phyloP scores from a whole-genome alignment of 2,113 vertebrate species.

The Orthonyx spaldingii region DNA sequence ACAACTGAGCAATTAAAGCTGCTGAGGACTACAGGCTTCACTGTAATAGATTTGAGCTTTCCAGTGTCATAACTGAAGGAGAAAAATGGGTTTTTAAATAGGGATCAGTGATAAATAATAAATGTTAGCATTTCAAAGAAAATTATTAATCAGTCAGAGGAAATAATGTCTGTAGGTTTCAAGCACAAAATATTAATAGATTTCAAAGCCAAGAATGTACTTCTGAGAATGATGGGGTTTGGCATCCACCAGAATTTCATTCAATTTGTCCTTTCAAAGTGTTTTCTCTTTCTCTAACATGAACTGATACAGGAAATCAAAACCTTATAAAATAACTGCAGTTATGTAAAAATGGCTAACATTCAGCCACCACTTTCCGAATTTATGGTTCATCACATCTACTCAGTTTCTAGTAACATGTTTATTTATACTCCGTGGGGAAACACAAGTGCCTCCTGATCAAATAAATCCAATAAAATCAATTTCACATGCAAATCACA shows the following conservation, averaged over 20 bases:
- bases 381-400: not conserved
- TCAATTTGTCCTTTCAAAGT: not conserved
- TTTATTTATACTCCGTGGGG: not conserved
- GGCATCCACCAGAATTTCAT: not conserved
- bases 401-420: not conserved
- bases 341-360: not conserved
- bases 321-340: not conserved
- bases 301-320: not conserved
- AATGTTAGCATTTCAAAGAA: conserved; percentile 34
- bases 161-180: not conserved
- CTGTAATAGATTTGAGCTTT: not conserved
- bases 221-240: not conserved
- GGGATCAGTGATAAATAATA: not conserved
- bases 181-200: not conserved
- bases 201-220: not conserved
- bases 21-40: not conserved
- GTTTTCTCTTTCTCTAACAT: not conserved
- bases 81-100: not conserved
- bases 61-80: not conserved
- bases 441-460: not conserved
- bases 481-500: not conserved
- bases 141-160: not conserved
- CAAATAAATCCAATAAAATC: not conserved
- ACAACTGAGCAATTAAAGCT: not conserved
- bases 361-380: not conserved